Evolutionary conservation across 1,140 invertebrate genomes (phyloP).

Genomic region (Glomeris maerens): DNA sequence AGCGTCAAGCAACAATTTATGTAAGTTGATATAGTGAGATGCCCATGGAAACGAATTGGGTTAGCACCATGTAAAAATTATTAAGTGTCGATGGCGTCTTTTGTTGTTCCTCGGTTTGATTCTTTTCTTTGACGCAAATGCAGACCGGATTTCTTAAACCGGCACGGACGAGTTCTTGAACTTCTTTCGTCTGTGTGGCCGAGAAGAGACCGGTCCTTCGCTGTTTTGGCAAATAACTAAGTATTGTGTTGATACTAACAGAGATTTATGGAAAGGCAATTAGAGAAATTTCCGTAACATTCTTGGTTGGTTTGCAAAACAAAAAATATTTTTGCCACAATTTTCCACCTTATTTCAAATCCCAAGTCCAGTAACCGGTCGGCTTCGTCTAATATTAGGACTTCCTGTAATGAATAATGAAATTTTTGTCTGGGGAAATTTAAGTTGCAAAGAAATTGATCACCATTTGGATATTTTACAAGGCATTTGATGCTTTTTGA

Average conservation of each 20-base stretch:
- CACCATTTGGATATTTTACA: slow-evolving; percentile 32
- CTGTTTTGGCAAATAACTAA: slow-evolving; percentile 80
- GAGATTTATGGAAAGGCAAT: slow-evolving; percentile 2
- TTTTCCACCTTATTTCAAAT: slow-evolving; percentile 50
- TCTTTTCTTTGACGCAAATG: slow-evolving; percentile 77
- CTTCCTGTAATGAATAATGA: slow-evolving; percentile 48
- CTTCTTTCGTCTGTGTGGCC: slow-evolving; percentile 92
- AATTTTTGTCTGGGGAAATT: neutral
- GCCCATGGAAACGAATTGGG: too few relatives aligned
- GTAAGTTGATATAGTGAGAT: too few relatives aligned
- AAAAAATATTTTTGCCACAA: slow-evolving; percentile 1
- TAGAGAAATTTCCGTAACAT: neutral
- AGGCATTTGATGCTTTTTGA: slow-evolving; percentile 51
- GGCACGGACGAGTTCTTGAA: slow-evolving; percentile 78
- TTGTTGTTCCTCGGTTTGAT: slow-evolving; percentile 18
- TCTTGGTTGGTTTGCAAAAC: neutral
- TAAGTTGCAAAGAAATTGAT: neutral
- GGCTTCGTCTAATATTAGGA: slow-evolving; percentile 92
- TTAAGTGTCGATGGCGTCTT: slow-evolving; percentile 60
- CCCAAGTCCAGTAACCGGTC: slow-evolving; percentile 86
- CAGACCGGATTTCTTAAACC: slow-evolving; percentile 88
- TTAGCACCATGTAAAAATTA: slow-evolving; percentile 60
- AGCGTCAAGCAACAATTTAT: too few relatives aligned
- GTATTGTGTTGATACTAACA: slow-evolving; percentile 66
- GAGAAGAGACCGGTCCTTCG: slow-evolving; percentile 93